Conservation (phyloP, 2,113 vertebrate genomes). For the Salvator merianae region DNA sequence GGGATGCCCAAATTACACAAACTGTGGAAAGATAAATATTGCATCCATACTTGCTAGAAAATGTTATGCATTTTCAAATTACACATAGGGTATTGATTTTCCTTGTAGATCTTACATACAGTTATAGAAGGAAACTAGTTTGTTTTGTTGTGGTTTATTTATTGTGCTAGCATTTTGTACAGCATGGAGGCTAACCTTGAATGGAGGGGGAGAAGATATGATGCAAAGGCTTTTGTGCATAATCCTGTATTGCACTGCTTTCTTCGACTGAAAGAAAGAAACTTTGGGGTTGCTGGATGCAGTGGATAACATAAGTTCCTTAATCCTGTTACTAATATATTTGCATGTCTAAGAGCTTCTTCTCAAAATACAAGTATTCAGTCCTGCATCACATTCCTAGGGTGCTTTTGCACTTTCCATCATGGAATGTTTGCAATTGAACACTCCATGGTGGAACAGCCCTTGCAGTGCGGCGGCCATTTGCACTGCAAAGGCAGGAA, state of each 20-base stretch:
- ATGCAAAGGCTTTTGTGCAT: conserved; percentile 44
- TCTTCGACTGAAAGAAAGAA: conserved; percentile 39
- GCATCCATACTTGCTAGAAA: too few relatives aligned
- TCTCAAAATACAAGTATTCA: neutral
- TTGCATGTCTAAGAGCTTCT: neutral
- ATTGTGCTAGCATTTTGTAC: neutral
- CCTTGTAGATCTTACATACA: too few relatives aligned
- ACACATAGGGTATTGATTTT: too few relatives aligned
- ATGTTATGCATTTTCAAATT: too few relatives aligned
- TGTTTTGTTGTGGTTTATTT: fast-evolving
- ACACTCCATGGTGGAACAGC: too few relatives aligned
- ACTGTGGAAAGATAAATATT: too few relatives aligned
- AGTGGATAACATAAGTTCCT: neutral
- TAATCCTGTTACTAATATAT: neutral
- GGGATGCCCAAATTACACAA: too few relatives aligned
- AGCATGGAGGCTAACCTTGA: neutral
- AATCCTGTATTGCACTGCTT: conserved; percentile 50
- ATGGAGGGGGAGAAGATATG: conserved; percentile 18
- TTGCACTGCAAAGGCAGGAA: too few relatives aligned
- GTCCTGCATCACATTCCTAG: neutral
- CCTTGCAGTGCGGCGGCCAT: too few relatives aligned
- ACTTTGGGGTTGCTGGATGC: neutral
- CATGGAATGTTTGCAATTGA: too few relatives aligned
- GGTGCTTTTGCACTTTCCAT: too few relatives aligned
- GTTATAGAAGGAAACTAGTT: neutral